Evolutionary conservation across 1,140 invertebrate species (phyloP).

Genomic region (Lepidurus arcticus): DNA sequence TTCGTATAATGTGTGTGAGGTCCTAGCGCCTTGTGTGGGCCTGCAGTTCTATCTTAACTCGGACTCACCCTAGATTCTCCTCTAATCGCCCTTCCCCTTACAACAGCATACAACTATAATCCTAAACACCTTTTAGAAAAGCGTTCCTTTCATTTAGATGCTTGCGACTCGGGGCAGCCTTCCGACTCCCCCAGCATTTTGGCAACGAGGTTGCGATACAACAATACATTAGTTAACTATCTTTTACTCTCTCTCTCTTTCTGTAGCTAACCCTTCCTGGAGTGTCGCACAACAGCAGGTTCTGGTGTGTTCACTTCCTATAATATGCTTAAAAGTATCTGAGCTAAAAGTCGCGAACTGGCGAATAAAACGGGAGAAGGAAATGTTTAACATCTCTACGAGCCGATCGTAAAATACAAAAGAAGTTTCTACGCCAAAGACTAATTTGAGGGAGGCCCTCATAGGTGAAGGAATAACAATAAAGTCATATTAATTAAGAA

Average conservation of each 20-base stretch:
- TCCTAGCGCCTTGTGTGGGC: neutral
- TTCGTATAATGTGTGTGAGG: neutral
- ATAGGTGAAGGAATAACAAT: constrained; percentile 2
- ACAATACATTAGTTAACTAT: neutral
- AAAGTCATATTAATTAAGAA: constrained; percentile 11
- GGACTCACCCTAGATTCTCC: no score
- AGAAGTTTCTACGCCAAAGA: neutral
- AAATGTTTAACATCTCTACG: neutral
- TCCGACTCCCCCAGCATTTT: neutral
- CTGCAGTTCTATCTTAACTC: neutral
- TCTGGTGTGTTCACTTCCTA: no score
- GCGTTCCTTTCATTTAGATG: neutral
- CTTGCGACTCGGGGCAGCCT: no score
- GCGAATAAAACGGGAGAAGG: neutral
- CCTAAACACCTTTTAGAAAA: neutral
- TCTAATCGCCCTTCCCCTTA: no score
- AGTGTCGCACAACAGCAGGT: no score
- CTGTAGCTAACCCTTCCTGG: no score
- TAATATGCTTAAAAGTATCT: no score
- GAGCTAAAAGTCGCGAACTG: no score
- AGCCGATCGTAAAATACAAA: neutral
- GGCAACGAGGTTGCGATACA: neutral
- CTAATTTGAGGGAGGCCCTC: neutral
- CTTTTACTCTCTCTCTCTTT: no score
- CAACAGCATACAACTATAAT: no score